Evolutionary conservation across 2,888 invertebrate genomes (phyloP).

Genomic region (Eucriotettix oculatus): DNA sequence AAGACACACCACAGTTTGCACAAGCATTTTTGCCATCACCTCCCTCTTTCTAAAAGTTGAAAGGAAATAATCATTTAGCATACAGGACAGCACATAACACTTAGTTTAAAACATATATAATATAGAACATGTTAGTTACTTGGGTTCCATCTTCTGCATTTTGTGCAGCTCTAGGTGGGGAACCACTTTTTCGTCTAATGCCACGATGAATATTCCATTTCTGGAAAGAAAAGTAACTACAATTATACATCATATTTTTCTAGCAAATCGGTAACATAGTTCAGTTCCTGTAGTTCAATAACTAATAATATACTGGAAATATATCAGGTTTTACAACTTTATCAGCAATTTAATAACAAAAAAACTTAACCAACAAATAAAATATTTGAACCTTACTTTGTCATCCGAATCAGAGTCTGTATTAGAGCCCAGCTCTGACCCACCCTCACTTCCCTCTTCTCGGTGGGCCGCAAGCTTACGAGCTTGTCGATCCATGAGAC

Average conservation of each 20-base stretch:
- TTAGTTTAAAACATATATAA: not conserved
- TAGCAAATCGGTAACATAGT: not conserved
- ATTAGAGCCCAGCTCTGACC: conserved; percentile 69
- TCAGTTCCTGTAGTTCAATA: not conserved
- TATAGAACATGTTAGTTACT: conserved; percentile 1
- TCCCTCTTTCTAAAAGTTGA: conserved; percentile 17
- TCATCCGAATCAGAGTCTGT: conserved; percentile 81
- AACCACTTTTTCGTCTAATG: conserved; percentile 53
- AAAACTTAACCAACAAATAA: too few relatives aligned
- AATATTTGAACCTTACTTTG: conserved; percentile 45
- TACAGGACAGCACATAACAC: not conserved
- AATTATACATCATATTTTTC: not conserved
- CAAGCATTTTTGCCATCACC: conserved; percentile 26
- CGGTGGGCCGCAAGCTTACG: conserved; percentile 47
- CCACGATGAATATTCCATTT: conserved; percentile 70
- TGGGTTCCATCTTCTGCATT: conserved; percentile 8
- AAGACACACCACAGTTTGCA: conserved; percentile 56
- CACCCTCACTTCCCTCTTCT: conserved; percentile 62
- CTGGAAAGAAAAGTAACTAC: conserved; percentile 26
- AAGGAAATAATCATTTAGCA: conserved; percentile 21
- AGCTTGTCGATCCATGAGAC: conserved; percentile 80
- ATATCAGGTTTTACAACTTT: too few relatives aligned
- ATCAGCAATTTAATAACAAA: too few relatives aligned
- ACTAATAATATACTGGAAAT: too few relatives aligned
- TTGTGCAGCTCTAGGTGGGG: conserved; percentile 35